These are phyloP conservation scores for Harpalus rufipes DNA, from an alignment of 2,888 invertebrate species.

Conservation along the genomic window DNA sequence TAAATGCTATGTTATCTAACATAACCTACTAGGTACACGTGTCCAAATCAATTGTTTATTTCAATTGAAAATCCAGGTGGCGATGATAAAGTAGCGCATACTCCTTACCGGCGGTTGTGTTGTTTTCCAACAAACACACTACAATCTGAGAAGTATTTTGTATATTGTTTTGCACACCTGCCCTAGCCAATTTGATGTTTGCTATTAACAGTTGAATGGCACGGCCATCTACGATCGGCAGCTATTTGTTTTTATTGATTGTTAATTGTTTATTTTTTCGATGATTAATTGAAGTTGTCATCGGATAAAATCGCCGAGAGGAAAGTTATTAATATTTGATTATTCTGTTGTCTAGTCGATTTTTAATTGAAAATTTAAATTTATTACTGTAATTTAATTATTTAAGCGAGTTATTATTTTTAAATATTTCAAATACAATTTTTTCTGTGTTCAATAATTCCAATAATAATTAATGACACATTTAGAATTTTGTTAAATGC, in stretches of 20 bases:
- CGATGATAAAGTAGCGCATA: slow-evolving; percentile 46
- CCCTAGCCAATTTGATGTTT: slow-evolving; percentile 29
- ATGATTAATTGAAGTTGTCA: slow-evolving; percentile 58
- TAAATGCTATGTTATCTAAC: slow-evolving; percentile 59
- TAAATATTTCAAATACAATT: background rate
- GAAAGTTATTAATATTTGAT: slow-evolving; percentile 36
- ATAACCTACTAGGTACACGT: slow-evolving; percentile 55
- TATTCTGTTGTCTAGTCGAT: slow-evolving; percentile 10
- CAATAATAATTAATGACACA: background rate
- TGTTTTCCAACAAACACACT: slow-evolving; percentile 22
- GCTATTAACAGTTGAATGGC: slow-evolving; percentile 53
- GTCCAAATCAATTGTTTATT: slow-evolving; percentile 63
- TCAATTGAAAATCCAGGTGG: slow-evolving; percentile 62
- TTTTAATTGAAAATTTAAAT: slow-evolving; percentile 33
- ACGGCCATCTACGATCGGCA: slow-evolving; percentile 36
- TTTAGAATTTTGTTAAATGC: too few species aligned
- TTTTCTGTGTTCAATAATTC: background rate
- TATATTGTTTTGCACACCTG: slow-evolving; percentile 61
- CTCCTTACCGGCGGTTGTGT: slow-evolving; percentile 3
- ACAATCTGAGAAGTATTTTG: slow-evolving; percentile 19
- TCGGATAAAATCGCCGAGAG: slow-evolving; percentile 34
- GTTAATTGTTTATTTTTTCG: slow-evolving; percentile 61
- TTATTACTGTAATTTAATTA: slow-evolving; percentile 38
- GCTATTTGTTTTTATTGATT: slow-evolving; percentile 62
- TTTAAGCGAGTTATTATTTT: slow-evolving; percentile 16